Evolutionary conservation across 1,140 invertebrate species (phyloP), one percentile per base, ranked within the genome.

Genomic region (Drosophila burlai): DNA sequence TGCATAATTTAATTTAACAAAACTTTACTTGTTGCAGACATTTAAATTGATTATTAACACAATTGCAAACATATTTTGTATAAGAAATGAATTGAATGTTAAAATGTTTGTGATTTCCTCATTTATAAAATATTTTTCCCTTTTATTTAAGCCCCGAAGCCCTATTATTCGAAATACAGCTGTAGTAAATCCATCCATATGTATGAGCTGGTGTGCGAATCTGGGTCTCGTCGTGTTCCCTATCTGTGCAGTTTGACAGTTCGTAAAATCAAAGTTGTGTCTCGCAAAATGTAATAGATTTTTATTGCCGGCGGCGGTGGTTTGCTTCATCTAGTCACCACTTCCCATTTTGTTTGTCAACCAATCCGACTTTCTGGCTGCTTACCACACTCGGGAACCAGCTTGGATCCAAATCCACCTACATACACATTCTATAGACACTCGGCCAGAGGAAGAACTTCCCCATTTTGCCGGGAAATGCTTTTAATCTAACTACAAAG

Each of bases 401-500:
- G 29, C 45, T 24, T n/a, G 29, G n/a, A 49, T 34, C 29, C 36
- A 31, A n/a, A 67, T 40, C 21, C 58, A 64, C 60, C 45, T 38
- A 40, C 38, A 69, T 24, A 52, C 10, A 54, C 40, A 18, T n/a
- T 36, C 18, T 52, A 46, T 36, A 8, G 3, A 31, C 18, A 21
- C 13, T 16, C 36, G 55, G 47, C 16, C 55, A 34, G 38, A 47
- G 75, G 40, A 43, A 71, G 43, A 80, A 80, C 16, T 73, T 80
- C 79, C 52, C 62, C 75, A 79, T 85, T 78, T 79, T 60, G 82
- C 24, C 38, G 42, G 57, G 59, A 85, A 85, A 80, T 82, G 83
- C 71, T 86, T 86, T 86, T 86, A 86, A 86, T 86, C 83, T 82
- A 79, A 82, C 83, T 72, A 86, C 71, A 86, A 86, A 86, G 83